A percentile compares a stretch with the other conserved stretches of the same genome.
Evolutionary conservation across 2,113 vertebrate genomes (phyloP).

Genomic region (Eublepharis macularius): DNA sequence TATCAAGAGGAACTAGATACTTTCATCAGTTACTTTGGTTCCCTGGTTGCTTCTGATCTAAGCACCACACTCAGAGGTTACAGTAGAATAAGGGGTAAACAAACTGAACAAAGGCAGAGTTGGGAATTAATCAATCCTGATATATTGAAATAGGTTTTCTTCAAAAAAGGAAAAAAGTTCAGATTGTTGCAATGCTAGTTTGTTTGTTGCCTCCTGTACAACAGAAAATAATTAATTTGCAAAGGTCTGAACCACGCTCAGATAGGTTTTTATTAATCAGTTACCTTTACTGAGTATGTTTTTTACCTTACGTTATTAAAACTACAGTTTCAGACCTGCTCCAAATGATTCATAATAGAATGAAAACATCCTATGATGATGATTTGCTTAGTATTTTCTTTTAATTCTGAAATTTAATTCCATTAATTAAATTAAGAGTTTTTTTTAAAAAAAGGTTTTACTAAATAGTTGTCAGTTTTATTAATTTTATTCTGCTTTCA

Average conservation of each 20-base stretch:
- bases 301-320: neutral
- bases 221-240: neutral
- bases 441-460: neutral
- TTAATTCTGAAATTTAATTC: slow-evolving; percentile 39
- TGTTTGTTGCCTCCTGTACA: neutral
- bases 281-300: neutral
- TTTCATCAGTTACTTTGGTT: neutral
- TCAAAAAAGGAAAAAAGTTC: neutral
- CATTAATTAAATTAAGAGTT: slow-evolving; percentile 10
- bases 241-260: neutral
- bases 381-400: slow-evolving; percentile 37
- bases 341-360: fast-evolving
- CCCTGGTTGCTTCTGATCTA: neutral
- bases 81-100: neutral
- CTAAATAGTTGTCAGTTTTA: slow-evolving; percentile 19
- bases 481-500: slow-evolving; percentile 40
- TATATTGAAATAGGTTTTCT: neutral
- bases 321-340: neutral
- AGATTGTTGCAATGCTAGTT: neutral
- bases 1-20: neutral
- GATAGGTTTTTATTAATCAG: neutral
- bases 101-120: neutral
- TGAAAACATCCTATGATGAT: slow-evolving; percentile 4
- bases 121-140: neutral
- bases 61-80: neutral